Evolutionary conservation across 2,797 vertebrate genomes (phyloP).

Genomic region (Benthosema pterotum): DNA sequence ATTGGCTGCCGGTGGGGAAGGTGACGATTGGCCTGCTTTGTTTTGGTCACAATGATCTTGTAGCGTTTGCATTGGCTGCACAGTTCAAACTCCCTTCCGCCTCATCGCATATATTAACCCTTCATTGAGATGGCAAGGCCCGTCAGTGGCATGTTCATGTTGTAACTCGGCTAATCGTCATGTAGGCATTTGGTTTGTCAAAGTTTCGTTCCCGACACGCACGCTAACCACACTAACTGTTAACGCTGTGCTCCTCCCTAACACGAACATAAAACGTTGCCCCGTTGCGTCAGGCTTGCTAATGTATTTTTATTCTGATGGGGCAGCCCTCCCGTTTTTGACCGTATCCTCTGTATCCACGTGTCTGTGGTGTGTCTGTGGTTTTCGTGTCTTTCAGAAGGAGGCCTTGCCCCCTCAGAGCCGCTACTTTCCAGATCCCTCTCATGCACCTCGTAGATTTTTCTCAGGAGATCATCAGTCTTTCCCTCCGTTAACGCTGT

Average conservation of each 20-base stretch:
- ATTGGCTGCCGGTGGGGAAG: conserved; percentile 86
- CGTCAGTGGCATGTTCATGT: conserved; percentile 31
- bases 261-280: conserved; percentile 11
- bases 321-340: conserved; percentile 7
- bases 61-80: conserved; percentile 56
- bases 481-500: neutral
- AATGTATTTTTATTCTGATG: conserved; percentile 10
- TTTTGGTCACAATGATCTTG: conserved; percentile 55
- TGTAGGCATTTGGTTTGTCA: neutral
- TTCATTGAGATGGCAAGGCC: conserved; percentile 44
- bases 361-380: conserved; percentile 73
- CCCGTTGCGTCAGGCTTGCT: conserved; percentile 8
- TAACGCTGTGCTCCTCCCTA: conserved; percentile 32
- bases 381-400: conserved; percentile 90
- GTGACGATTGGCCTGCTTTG: conserved; percentile 78
- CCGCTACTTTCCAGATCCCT: conserved; percentile 85
- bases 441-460: conserved; percentile 78
- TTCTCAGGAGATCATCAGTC: conserved; percentile 50
- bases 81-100: conserved; percentile 8
- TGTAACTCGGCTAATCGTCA: neutral
- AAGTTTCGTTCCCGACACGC: neutral
- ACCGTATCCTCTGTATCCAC: conserved; percentile 60
- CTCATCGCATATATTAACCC: conserved; percentile 48
- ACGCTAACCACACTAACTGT: conserved; percentile 49
- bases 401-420: conserved; percentile 80